Percentiles rank a stretch among this genome's conserved stretches.
Conservation (phyloP, 2,888 invertebrate genomes). For the Orthosia cruda region DNA sequence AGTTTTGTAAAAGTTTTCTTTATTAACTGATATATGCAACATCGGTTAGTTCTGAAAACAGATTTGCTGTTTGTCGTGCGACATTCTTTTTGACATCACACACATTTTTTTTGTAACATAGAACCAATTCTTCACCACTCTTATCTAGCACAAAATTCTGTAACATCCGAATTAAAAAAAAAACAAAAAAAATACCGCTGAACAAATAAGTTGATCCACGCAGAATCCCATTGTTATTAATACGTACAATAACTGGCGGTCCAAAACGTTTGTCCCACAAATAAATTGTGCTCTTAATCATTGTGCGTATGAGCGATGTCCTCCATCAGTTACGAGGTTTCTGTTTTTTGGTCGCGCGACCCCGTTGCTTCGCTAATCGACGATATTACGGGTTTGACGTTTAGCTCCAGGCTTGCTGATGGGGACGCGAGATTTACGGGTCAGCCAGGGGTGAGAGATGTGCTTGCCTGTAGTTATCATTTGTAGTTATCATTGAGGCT, state of each 20-base stretch:
- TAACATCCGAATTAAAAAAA: constrained; percentile 25
- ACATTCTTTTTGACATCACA: background rate
- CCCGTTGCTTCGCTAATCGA: constrained; percentile 78
- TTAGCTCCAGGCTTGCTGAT: constrained; percentile 67
- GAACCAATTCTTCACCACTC: too few relatives aligned
- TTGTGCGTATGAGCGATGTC: constrained; percentile 80
- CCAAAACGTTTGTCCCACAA: constrained; percentile 75
- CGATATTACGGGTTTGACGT: constrained; percentile 78
- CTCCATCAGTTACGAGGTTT: constrained; percentile 75
- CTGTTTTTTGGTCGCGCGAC: constrained; percentile 77
- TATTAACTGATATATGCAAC: too few relatives aligned
- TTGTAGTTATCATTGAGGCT: background rate
- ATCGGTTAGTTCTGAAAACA: background rate
- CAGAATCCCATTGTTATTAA: constrained; percentile 63
- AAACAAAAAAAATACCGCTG: constrained; percentile 50
- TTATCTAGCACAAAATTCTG: background rate
- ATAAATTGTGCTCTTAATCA: constrained; percentile 86
- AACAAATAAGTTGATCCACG: constrained; percentile 64
- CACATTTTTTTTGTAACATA: too few relatives aligned
- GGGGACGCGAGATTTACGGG: constrained; percentile 64
- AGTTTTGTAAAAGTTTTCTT: background rate
- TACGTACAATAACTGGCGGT: constrained; percentile 65
- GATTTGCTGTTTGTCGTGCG: background rate
- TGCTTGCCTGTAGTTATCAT: constrained; percentile 6
- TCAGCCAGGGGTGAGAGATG: constrained; percentile 25